Evolutionary conservation across 2,888 invertebrate genomes (phyloP).

Genomic region (Monopis laevigella): DNA sequence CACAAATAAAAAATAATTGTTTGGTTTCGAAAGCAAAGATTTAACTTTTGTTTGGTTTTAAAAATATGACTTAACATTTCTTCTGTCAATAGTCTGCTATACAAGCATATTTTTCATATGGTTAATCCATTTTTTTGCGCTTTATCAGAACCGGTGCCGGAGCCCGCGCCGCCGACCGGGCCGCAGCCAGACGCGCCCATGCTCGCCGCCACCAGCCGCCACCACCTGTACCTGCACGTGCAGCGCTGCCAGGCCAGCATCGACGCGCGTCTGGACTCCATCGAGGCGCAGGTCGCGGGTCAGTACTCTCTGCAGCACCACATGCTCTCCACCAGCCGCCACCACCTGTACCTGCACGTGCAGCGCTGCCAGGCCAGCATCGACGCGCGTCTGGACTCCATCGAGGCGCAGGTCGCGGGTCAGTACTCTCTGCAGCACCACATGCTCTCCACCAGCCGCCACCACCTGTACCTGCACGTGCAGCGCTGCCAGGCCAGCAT

Average conservation of each 20-base stretch:
- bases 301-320: slow-evolving; percentile 25
- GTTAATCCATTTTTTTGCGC: too few relatives aligned
- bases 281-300: slow-evolving; percentile 81
- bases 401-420: slow-evolving; percentile 81
- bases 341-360: slow-evolving; percentile 80
- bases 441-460: too few relatives aligned
- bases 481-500: slow-evolving; percentile 78
- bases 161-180: too few relatives aligned
- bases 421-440: slow-evolving; percentile 25
- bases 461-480: slow-evolving; percentile 80
- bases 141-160: slow-evolving; percentile 1
- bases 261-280: slow-evolving; percentile 74
- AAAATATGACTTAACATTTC: too few relatives aligned
- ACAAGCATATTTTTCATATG: too few relatives aligned
- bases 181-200: slow-evolving; percentile 87
- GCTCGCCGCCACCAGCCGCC: slow-evolving; percentile 79
- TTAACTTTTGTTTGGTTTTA: too few relatives aligned
- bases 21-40: too few relatives aligned
- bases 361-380: slow-evolving; percentile 78
- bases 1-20: too few relatives aligned
- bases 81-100: too few relatives aligned
- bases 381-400: slow-evolving; percentile 74
- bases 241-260: slow-evolving; percentile 78
- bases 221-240: slow-evolving; percentile 80
- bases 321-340: too few relatives aligned